These are phyloP conservation scores for Eupeodes latifasciatus DNA, from an alignment of 2,888 invertebrate species.

Conservation along the genomic window DNA sequence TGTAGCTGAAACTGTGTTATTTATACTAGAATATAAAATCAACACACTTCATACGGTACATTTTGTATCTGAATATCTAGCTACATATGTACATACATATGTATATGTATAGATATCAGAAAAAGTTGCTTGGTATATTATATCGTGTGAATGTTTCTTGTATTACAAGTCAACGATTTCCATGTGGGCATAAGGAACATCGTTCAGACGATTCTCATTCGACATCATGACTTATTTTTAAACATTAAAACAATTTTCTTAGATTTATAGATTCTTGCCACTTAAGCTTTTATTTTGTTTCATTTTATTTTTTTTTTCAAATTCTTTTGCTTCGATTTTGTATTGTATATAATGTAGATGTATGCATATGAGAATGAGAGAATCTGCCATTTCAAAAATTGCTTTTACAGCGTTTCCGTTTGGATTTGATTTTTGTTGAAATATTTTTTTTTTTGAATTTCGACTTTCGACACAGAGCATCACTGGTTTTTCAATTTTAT, in stretches of 20 bases:
- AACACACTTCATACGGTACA: constrained; percentile 32
- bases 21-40: not conserved
- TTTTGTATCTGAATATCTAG: constrained; percentile 11
- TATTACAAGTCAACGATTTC: constrained; percentile 66
- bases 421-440: constrained; percentile 3
- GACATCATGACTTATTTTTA: constrained; percentile 75
- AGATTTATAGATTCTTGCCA: constrained; percentile 72
- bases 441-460: constrained; percentile 5
- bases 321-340: not conserved
- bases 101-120: not conserved
- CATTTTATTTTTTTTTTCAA: constrained; percentile 1
- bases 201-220: constrained; percentile 46
- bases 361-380: not conserved
- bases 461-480: constrained; percentile 12
- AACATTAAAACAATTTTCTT: constrained; percentile 70
- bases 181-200: constrained; percentile 64
- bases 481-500: constrained; percentile 44
- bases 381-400: constrained; percentile 33
- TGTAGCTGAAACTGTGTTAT: constrained; percentile 16
- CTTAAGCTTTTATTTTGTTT: constrained; percentile 62
- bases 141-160: constrained; percentile 53
- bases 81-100: constrained; percentile 14
- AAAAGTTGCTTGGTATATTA: constrained; percentile 17
- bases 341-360: not conserved
- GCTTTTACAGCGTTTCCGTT: constrained; percentile 35